Evolutionary conservation across 2,113 vertebrate species (phyloP).

Genomic region (Alouatta palliata): DNA sequence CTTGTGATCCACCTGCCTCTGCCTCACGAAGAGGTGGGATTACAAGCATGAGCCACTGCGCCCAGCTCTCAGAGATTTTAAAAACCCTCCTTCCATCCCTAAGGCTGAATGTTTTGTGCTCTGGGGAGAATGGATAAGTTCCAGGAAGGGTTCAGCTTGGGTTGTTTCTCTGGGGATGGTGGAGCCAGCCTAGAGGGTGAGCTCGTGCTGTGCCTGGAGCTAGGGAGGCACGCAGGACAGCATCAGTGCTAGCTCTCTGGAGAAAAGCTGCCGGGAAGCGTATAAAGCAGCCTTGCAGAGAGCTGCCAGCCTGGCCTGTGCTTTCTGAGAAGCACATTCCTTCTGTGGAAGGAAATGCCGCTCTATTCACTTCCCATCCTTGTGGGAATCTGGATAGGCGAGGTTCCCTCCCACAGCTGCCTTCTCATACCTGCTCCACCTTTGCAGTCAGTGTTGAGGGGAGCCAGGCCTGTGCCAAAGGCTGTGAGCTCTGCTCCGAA

Average conservation of each 20-base stretch:
- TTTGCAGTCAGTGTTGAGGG: conserved; percentile 92
- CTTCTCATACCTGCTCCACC: background rate
- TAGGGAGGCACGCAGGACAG: background rate
- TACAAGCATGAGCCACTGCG: too few species aligned
- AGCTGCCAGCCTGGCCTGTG: background rate
- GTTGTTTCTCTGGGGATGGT: background rate
- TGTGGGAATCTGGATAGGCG: background rate
- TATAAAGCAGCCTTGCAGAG: background rate
- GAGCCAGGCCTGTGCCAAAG: conserved; percentile 93
- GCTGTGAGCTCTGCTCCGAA: conserved; percentile 97
- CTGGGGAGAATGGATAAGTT: background rate
- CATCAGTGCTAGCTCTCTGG: background rate
- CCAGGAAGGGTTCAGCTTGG: background rate
- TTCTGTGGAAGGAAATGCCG: background rate
- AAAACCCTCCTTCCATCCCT: background rate
- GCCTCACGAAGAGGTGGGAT: too few species aligned
- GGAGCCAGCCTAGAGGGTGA: background rate
- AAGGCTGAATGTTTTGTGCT: background rate
- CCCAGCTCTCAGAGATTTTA: background rate
- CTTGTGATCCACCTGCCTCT: too few species aligned
- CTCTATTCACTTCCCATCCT: background rate
- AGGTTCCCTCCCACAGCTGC: background rate
- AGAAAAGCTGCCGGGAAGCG: background rate
- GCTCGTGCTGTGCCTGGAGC: background rate
- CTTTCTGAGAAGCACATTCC: background rate